Evolutionary conservation across 1,140 invertebrate species (phyloP).

Genomic region (Hyposmocoma kahamanoa): DNA sequence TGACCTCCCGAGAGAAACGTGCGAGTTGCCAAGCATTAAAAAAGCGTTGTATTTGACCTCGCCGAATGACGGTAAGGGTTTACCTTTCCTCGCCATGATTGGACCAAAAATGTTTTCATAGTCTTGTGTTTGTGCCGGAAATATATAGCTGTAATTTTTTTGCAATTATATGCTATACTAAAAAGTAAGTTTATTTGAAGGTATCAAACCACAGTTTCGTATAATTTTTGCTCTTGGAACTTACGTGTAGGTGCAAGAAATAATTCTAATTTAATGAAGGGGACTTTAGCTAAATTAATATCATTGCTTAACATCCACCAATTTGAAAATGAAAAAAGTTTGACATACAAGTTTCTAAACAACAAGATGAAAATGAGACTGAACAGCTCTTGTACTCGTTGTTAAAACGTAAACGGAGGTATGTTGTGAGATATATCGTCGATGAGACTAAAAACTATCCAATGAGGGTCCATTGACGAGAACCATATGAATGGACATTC

Average conservation of each 20-base stretch:
- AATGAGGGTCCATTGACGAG: constrained; percentile 35
- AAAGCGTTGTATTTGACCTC: constrained; percentile 28
- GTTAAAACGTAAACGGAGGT: constrained; percentile 24
- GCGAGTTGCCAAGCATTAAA: constrained; percentile 30
- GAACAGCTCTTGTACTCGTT: constrained; percentile 22
- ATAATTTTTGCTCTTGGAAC: too few relatives aligned
- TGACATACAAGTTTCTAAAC: not conserved
- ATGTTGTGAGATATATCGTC: constrained; percentile 29
- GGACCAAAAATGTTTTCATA: constrained; percentile 17
- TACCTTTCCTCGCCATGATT: constrained; percentile 15
- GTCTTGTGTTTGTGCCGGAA: too few relatives aligned
- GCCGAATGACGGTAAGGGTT: constrained; percentile 11
- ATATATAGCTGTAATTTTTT: too few relatives aligned
- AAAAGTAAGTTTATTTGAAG: not conserved
- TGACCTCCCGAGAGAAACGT: constrained; percentile 21
- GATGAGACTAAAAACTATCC: constrained; percentile 31
- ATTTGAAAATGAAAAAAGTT: not conserved
- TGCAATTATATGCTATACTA: constrained; percentile 10
- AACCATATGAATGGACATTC: constrained; percentile 44
- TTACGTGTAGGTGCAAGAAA: not conserved
- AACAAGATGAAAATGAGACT: not conserved
- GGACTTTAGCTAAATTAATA: not conserved
- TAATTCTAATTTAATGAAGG: not conserved
- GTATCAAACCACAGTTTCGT: too few relatives aligned
- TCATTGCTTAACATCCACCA: not conserved